Base-by-base conservation (phyloP, 2,888 invertebrate species). In the Tortricodes alternella region DNA sequence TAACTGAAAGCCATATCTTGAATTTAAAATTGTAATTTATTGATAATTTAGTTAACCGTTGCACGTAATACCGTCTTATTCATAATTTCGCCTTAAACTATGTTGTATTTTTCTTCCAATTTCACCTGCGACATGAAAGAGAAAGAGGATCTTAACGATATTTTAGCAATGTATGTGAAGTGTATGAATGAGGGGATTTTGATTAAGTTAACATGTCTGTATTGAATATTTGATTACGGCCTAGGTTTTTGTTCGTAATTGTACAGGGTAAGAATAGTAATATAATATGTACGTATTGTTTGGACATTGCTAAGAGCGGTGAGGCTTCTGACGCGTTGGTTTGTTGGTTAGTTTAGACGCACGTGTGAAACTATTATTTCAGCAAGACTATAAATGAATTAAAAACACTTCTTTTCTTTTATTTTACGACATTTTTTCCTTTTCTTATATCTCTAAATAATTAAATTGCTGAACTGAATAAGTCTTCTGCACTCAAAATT, bases 201-300 rank as follows among this genome's bases (percentile, higher is more conserved):
- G n/a, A n/a, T n/a, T n/a, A n/a, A n/a, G n/a, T 8, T 4, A 23
- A 23, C 23, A 9, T 16, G 5, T 6, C 7, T 44, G 27, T 34
- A 38, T 43, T 48, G n/a, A 35, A 23, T n/a, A 35, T 43, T 19
- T 27, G 13, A 11, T 13, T 29, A 35, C 19, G 55, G 48, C 55
- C 48, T 49, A 48, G 41, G 41, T 41, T 29, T 24, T 49, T n/a
- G n/a, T 55, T 48, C 35, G 48, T 55, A 49, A 55, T 43, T 82
- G 75, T 81, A 88, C 87, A 87, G 87, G 87, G 87, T 87, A 85
- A 83, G 71, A 73, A 73, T 73, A 70, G 71, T 71, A 65, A 56
- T 63, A 73, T 68, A 62, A 58, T 71, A 67, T 66, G 64, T 64
- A 62, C 61, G 57, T 32, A 29, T 51, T 37, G 44, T 57, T 64